Base-by-base conservation (phyloP, 2,888 invertebrate species). In the Ophioninae sp. region DNA sequence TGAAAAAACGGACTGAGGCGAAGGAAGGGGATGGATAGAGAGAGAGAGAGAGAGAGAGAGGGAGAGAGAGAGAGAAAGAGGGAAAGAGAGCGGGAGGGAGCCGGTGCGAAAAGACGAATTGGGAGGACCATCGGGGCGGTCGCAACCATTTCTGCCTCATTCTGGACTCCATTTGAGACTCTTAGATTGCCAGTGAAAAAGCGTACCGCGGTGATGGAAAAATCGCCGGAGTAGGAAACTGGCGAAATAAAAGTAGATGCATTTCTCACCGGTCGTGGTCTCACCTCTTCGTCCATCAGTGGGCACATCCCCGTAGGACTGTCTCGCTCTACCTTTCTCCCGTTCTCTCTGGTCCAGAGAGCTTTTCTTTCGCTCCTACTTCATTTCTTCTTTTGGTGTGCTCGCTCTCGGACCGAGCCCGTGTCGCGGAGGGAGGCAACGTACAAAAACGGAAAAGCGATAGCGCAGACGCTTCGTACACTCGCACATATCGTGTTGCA, bases 111-210 rank as follows among this genome's bases (percentile, higher is more conserved):
- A 91, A 92, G 92, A 92, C 90, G 90, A 89, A 92, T 92, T 50
- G 90, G 88, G 80, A 80, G 86, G 89, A 89, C 90, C 90, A 91
- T 92, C 90, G 90, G 89, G 87, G 90, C 88, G 88, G 79, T 76
- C 89, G 88, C 89, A 90, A 73, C 91, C 91, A 92, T 92, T 92
- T 91, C 91, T 91, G 92, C 89, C 91, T 92, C 92, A 92, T 92
- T 92, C 91, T 91, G 91, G 90, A 91, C 92, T 91, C 92, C 92
- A 92, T 92, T 92, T 92, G 91, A 90, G 92, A 91, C 91, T 92
- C 92, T 92, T 92, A 92, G 92, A 92, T 92, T 92, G 91, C 89
- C 88, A 88, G 91, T 92, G 92, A 92, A 92, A 92, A 92, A 92
- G 92, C 90, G 89, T 83, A 87, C 89, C 88, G 89, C 88, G 90